Evolutionary conservation across 2,888 invertebrate species (phyloP).

Genomic region (Acanthoscelides obtectus): DNA sequence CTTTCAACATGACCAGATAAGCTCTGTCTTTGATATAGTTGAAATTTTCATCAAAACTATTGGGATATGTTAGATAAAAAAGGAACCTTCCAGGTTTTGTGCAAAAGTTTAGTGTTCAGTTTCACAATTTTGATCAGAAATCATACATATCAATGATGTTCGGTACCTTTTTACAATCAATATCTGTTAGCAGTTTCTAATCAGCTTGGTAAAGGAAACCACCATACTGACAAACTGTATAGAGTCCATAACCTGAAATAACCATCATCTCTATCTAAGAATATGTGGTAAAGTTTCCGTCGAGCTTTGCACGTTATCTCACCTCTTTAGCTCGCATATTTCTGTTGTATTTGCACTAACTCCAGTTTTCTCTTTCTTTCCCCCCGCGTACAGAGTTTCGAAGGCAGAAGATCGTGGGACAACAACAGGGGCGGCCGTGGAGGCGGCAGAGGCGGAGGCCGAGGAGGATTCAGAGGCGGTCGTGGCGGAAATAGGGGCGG

Average conservation of each 20-base stretch:
- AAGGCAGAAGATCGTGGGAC: constrained; percentile 41
- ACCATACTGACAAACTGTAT: neutral
- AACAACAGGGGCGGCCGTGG: constrained; percentile 17
- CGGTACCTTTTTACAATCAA: too few species aligned
- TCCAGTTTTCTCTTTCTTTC: constrained; percentile 36
- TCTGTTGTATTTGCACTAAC: constrained; percentile 46
- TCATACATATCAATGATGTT: too few species aligned
- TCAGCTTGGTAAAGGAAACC: neutral
- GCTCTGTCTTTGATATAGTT: too few species aligned
- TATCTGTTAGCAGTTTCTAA: too few species aligned
- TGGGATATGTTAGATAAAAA: too few species aligned
- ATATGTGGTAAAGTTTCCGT: neutral
- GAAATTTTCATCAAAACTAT: too few species aligned
- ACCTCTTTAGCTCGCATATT: constrained; percentile 30
- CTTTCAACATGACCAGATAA: too few species aligned
- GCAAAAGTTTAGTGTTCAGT: too few species aligned
- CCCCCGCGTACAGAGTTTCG: constrained; percentile 22
- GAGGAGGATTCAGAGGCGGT: constrained; percentile 28
- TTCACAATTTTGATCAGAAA: too few species aligned
- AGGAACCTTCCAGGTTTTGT: too few species aligned
- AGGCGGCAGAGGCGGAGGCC: constrained; percentile 25
- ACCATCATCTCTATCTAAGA: too few species aligned
- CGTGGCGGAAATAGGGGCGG: constrained; percentile 31
- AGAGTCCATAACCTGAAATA: neutral
- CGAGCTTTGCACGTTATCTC: constrained; percentile 38